Base-by-base conservation (phyloP, 1,140 invertebrate genomes). In the Drosophila melanica region DNA sequence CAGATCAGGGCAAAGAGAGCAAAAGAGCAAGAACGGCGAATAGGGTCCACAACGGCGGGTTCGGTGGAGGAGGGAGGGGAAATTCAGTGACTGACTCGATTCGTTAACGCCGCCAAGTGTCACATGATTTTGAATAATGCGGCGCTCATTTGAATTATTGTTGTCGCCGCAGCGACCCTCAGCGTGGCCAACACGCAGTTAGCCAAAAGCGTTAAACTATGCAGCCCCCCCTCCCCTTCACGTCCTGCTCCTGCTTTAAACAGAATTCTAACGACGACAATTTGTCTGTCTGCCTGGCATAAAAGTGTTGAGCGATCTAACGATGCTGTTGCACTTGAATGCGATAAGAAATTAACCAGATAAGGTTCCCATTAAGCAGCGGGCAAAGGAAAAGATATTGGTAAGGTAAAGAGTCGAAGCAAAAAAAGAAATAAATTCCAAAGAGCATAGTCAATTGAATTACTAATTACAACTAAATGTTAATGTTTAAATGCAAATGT, bases 121-220 rank as follows among this genome's bases (percentile, higher is more conserved):
- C 80, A 79, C 51, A 41, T 70, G 75, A 69, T 79, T 67, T 89
- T 87, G 71, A 86, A 80, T 86, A 81, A 87, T 86, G 82, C 72
- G 77, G 75, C 76, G 75, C 72, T 75, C 79, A 82, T 89, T 87
- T 87, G 82, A 87, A 87, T 89, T 86, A 86, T 86, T 77, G 84
- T 86, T 73, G 76, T 87, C 67, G 64, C 82, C 75, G 51, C 45
- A 48, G 35, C 35, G 64, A 68, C 58, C 53, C 75, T 58, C 37
- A 66, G 27, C 50, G 45, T 76, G 66, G 67, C 72, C 33, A 35
- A 35, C 33, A 35, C 9, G 33, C 33, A 9, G 33, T 35, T 35
- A 35, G 33, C 33, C 51, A 71, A 72, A 84, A 79, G 39, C 54
- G 45, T 66, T 59, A 57, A 18, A 41, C 35, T 48, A 30, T 54